Evolutionary conservation across 2,797 vertebrate genomes (phyloP).

Genomic region (Crax fasciolata): DNA sequence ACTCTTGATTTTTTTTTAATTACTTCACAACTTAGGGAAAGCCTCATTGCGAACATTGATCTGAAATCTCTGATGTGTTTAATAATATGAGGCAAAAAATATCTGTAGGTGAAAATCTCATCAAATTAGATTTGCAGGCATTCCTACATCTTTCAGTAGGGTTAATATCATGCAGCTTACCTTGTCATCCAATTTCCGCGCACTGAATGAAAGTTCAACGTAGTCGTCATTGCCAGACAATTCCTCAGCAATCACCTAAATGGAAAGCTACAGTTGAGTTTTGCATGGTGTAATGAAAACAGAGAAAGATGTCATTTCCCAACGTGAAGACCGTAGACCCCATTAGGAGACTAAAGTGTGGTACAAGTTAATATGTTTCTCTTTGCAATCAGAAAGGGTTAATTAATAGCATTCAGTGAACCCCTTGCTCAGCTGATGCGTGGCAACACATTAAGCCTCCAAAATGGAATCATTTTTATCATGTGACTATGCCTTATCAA

Average conservation of each 20-base stretch:
- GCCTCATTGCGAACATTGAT: slow-evolving; percentile 45
- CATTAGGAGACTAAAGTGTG: neutral
- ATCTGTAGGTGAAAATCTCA: slow-evolving; percentile 65
- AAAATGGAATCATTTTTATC: neutral
- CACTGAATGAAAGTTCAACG: slow-evolving; percentile 96
- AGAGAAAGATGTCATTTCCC: neutral
- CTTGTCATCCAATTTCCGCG: slow-evolving; percentile 98
- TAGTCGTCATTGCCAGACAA: slow-evolving; percentile 98
- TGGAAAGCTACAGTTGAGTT: slow-evolving; percentile 50
- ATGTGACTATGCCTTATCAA: fast-evolving
- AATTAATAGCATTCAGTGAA: neutral
- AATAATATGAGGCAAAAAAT: slow-evolving; percentile 67
- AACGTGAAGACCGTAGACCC: neutral
- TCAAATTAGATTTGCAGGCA: slow-evolving; percentile 64
- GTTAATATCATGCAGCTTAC: slow-evolving; percentile 82
- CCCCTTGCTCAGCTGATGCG: neutral
- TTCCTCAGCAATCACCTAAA: slow-evolving; percentile 96
- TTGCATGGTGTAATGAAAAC: neutral
- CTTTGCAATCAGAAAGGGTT: neutral
- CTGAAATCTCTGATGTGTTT: slow-evolving; percentile 72
- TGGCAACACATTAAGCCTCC: neutral
- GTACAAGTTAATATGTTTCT: neutral
- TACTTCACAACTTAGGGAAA: slow-evolving; percentile 60
- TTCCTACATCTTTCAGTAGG: slow-evolving; percentile 65
- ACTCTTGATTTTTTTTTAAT: slow-evolving; percentile 60